A percentile compares a stretch with the other conserved stretches of the same genome.
Evolutionary conservation across 1,140 invertebrate species (phyloP).

Genomic region (Trypoxylus dichotomus): DNA sequence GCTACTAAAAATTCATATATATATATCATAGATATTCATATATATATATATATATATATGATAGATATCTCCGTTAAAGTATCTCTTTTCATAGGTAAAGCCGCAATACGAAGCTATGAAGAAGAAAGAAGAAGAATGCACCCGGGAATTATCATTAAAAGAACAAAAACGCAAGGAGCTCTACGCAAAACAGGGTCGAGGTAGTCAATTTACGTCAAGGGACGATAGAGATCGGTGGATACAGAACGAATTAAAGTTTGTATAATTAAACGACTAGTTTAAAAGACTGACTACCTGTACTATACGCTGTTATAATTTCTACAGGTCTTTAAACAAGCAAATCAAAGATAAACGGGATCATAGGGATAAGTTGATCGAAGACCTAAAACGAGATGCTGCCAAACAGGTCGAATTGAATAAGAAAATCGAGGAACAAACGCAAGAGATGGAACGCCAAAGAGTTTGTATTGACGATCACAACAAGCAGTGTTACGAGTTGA

Average conservation of each 20-base stretch:
- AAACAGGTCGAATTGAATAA: constrained; percentile 81
- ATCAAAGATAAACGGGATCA: constrained; percentile 89
- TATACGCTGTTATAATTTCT: too few species aligned
- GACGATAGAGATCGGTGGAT: constrained; percentile 97
- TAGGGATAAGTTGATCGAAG: constrained; percentile 82
- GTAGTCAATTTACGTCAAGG: constrained; percentile 94
- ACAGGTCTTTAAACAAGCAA: constrained; percentile 82
- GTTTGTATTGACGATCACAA: constrained; percentile 94
- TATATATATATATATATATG: too few species aligned
- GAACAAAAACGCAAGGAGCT: constrained; percentile 98
- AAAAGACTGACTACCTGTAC: too few species aligned
- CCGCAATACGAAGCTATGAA: constrained; percentile 95
- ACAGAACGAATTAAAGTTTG: constrained; percentile 93
- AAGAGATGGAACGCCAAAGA: constrained; percentile 85
- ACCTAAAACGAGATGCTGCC: constrained; percentile 81
- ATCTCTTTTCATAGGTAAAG: constrained; percentile 70
- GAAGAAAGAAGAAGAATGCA: constrained; percentile 87
- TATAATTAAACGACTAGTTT: too few species aligned
- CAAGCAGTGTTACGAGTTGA: constrained; percentile 93
- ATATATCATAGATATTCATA: too few species aligned
- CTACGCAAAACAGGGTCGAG: constrained; percentile 97
- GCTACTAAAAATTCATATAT: too few species aligned
- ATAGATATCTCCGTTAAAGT: too few species aligned
- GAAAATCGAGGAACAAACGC: constrained; percentile 84
- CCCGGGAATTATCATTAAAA: constrained; percentile 83